These are phyloP conservation scores for Trinectes maculatus DNA, from an alignment of 2,113 vertebrate species.

Conservation along the genomic window DNA sequence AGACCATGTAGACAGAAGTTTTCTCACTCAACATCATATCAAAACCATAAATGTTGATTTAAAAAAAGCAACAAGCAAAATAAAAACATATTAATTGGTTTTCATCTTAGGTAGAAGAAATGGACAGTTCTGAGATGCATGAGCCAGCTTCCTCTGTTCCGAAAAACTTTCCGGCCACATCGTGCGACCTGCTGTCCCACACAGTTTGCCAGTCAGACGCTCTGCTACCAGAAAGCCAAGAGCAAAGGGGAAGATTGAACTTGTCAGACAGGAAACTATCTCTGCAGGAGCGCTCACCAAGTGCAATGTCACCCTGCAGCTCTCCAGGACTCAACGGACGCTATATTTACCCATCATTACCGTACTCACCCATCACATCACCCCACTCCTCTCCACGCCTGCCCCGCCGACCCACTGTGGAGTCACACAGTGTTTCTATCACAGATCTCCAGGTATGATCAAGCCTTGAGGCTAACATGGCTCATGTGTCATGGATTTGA, in stretches of 20 bases:
- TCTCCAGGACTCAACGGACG: conserved; percentile 81
- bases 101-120: conserved; percentile 73
- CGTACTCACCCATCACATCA: conserved; percentile 90
- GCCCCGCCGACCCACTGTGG: conserved; percentile 92
- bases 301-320: conserved; percentile 74
- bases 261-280: conserved; percentile 91
- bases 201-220: conserved; percentile 52
- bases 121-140: conserved; percentile 78
- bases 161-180: conserved; percentile 53
- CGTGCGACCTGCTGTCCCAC: conserved; percentile 79
- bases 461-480: neutral
- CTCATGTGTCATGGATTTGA: neutral
- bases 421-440: conserved; percentile 96
- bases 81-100: conserved; percentile 3
- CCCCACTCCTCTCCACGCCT: conserved; percentile 93
- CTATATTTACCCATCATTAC: conserved; percentile 87
- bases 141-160: conserved; percentile 57
- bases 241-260: conserved; percentile 81
- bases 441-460: conserved; percentile 90
- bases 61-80: neutral
- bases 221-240: conserved; percentile 70
- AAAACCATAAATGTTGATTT: too few relatives aligned
- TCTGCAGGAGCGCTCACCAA: conserved; percentile 89
- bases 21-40: too few relatives aligned
- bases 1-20: too few relatives aligned